Evolutionary conservation across 37 sponge, comb jelly and placozoan genomes (phyloP).

Genomic region (Halichondria panicea): DNA sequence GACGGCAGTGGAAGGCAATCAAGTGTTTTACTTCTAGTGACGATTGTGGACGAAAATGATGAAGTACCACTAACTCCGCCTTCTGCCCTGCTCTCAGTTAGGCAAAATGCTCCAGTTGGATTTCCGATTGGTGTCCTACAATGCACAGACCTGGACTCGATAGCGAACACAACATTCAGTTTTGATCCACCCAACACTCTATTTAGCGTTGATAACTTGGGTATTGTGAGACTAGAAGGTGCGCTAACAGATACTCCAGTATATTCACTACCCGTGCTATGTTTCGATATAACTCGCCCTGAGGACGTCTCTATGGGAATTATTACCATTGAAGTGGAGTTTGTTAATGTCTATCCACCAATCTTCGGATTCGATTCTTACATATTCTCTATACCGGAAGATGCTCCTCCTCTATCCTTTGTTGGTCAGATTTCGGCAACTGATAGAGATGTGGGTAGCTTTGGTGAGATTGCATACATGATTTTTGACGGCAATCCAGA

Average conservation of each 20-base stretch:
- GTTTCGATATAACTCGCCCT: constrained; percentile 35
- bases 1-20: constrained; percentile 35
- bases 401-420: constrained; percentile 9
- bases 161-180: constrained; percentile 19
- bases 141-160: constrained; percentile 38
- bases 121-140: constrained; percentile 47
- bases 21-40: constrained; percentile 39
- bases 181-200: constrained; percentile 24
- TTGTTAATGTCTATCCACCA: constrained; percentile 67
- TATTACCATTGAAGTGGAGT: constrained; percentile 58
- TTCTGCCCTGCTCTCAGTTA: constrained; percentile 38
- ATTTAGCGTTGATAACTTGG: constrained; percentile 55
- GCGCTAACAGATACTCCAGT: constrained; percentile 61
- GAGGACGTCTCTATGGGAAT: constrained; percentile 42
- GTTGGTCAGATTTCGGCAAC: constrained; percentile 49
- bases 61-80: constrained; percentile 61
- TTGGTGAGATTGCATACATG: constrained; percentile 59
- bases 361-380: constrained; percentile 45
- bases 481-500: constrained; percentile 58
- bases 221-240: constrained; percentile 30
- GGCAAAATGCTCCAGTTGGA: constrained; percentile 29
- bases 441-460: constrained; percentile 73
- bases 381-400: constrained; percentile 40
- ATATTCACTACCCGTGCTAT: constrained; percentile 46
- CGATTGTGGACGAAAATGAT: constrained; percentile 55